A percentile compares a stretch with the other conserved stretches of the same genome.
Evolutionary conservation across 2,113 vertebrate species (phyloP).

Genomic region (Platysternon megacephalum): DNA sequence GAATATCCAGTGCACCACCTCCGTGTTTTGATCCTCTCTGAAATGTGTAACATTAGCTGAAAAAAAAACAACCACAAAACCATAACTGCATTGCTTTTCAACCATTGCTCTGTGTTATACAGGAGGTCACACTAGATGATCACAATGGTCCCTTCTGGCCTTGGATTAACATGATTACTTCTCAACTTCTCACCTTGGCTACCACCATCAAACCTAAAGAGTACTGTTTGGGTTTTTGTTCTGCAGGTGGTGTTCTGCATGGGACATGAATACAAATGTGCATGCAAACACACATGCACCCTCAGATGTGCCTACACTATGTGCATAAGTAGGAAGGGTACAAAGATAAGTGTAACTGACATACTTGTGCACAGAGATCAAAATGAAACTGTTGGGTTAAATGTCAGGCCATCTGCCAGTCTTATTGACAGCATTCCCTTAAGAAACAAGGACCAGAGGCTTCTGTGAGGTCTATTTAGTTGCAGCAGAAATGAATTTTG

Average conservation of each 20-base stretch:
- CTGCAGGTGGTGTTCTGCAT: neutral
- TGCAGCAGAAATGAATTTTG: neutral
- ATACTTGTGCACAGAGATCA: neutral
- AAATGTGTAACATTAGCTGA: neutral
- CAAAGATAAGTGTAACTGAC: neutral
- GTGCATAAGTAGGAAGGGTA: neutral
- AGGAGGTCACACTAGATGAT: neutral
- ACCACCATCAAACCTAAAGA: neutral
- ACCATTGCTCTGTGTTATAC: neutral
- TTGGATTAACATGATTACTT: neutral
- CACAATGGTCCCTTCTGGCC: neutral
- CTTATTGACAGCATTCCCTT: neutral
- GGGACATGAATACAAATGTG: neutral
- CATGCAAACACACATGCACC: neutral
- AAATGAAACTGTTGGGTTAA: neutral
- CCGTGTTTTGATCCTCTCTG: neutral
- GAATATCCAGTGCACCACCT: neutral
- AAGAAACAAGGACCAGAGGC: neutral
- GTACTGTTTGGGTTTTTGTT: neutral
- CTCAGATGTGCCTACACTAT: neutral
- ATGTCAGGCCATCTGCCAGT: neutral
- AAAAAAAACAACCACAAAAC: neutral
- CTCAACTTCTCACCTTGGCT: neutral
- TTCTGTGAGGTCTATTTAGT: neutral
- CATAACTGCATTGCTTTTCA: neutral